phyloP scores from a whole-genome alignment of 2,113 vertebrate genomes.

The Grallaria varia region DNA sequence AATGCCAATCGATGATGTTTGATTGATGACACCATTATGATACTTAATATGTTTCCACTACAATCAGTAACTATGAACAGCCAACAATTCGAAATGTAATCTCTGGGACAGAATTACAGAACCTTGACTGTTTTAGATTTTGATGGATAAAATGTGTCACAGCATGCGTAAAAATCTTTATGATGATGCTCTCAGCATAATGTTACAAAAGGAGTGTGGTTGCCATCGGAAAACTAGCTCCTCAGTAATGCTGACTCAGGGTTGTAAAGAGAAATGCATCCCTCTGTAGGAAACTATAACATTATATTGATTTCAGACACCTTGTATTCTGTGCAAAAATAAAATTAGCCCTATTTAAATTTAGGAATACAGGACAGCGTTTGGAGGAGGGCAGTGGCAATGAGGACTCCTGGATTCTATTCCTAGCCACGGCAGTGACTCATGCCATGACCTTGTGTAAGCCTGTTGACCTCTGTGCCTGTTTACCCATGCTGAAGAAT shows the following conservation, averaged over 20 bases:
- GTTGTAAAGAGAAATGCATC: neutral
- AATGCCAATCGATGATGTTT: neutral
- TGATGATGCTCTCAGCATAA: neutral
- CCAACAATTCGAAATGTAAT: constrained; percentile 3
- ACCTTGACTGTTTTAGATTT: neutral
- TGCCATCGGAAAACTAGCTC: neutral
- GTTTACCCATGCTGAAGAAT: neutral
- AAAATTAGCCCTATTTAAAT: neutral
- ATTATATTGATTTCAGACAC: constrained; percentile 26
- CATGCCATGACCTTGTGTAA: constrained; percentile 12
- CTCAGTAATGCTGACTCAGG: neutral
- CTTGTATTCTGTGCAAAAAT: neutral
- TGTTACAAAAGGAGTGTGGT: neutral
- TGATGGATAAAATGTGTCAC: constrained; percentile 15
- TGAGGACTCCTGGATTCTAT: constrained; percentile 39
- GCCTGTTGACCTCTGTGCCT: constrained; percentile 34
- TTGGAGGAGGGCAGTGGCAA: neutral
- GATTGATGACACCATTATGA: constrained; percentile 33
- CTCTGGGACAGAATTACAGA: constrained; percentile 10
- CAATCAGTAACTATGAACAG: neutral
- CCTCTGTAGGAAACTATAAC: neutral
- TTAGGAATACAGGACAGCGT: neutral
- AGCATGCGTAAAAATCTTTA: neutral
- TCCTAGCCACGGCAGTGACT: constrained; percentile 2
- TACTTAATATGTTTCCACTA: constrained; percentile 12